Base-by-base conservation (phyloP, 2,888 invertebrate species). In the Punctoribates punctum region DNA sequence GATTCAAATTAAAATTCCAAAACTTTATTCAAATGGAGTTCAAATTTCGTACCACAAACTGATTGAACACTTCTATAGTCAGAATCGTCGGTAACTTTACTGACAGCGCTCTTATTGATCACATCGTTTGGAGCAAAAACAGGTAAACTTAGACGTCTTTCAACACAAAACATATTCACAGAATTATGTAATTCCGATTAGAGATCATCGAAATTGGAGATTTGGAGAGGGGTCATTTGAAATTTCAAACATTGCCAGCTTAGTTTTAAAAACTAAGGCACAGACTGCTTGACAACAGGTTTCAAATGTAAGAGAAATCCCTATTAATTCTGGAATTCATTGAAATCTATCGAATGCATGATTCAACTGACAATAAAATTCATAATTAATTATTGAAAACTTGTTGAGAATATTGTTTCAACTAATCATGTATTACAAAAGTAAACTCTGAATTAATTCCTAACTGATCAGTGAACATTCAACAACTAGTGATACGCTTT, bases 81-180 rank as follows among this genome's bases (percentile, higher is more conserved):
- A 38, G 29, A 15, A 65, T 38, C 11, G 27, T 65, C 13, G n/a
- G 13, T n/a, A 20, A n/a, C 13, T 1, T 65, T 38, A 38, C 3
- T 38, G 15, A n/a, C 8, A 38, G 34, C 6, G 3, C n/a, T 9
- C 15, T 38, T 38, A 46, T 2, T 42, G 1, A 13, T 20, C 0
- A 5, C 4, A n/a, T 20, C 20, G 23, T 42, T 20, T n/a, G 6
- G 1, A 42, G 1, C 46, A 70, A 42, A 70, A 38, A 20, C 72
- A 42, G 72, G 72, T 46, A 72, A 72, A 48, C 72, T 72, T 2
- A 46, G 27, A 20, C 72, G 42, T 25, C 72, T 72, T 48, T 46
- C 15, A 13, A 1, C 13, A 42, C 9, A 42, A 42, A 42, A 42
- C 13, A 42, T 8, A n/a, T n/a, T n/a, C n/a, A n/a, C n/a, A n/a